Conservation (phyloP, 2,113 vertebrate species). For the Pterocles orientalis region DNA sequence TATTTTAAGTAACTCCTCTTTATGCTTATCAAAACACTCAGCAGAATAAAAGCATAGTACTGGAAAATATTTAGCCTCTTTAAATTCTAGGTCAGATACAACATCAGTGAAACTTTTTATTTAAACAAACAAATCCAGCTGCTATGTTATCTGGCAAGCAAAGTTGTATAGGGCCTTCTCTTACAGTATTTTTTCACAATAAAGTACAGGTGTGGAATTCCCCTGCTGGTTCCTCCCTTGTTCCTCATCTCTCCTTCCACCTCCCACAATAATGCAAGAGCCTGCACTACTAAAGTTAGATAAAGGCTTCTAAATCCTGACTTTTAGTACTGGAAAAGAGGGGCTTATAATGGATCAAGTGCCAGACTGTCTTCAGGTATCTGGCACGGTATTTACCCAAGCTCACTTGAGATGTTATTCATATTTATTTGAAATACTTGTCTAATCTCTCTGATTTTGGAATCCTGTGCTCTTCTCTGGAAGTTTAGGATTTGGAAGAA, state of each 20-base stretch:
- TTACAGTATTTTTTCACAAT: neutral
- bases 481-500: neutral
- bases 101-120: neutral
- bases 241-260: neutral
- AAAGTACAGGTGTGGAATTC: neutral
- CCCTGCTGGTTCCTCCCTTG: neutral
- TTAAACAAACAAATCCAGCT: neutral
- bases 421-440: neutral
- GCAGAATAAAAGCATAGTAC: neutral
- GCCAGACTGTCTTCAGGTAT: neutral
- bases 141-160: neutral
- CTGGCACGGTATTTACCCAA: neutral
- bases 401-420: neutral
- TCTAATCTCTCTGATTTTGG: neutral
- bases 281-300: neutral
- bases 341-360: neutral
- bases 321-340: neutral
- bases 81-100: neutral
- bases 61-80: constrained; percentile 9
- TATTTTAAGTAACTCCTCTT: neutral
- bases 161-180: neutral
- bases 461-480: neutral
- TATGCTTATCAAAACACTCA: neutral
- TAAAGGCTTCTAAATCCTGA: neutral
- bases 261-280: neutral